Base-by-base conservation (phyloP, 1,140 invertebrate genomes). In the Arion vulgaris region DNA sequence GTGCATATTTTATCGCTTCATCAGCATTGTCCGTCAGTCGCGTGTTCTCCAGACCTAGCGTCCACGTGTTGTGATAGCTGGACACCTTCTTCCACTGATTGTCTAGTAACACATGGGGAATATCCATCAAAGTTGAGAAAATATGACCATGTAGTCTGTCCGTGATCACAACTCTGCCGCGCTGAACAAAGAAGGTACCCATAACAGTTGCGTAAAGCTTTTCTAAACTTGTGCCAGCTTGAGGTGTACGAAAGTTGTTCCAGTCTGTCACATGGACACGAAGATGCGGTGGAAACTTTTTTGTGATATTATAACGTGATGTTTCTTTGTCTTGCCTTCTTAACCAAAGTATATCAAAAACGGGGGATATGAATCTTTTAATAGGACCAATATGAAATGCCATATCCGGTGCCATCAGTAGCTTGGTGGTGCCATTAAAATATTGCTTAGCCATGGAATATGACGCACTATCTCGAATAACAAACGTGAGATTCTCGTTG, bases 61-160 rank as follows among this genome's bases (percentile, higher is more conserved):
- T 81, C 86, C 86, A 87, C 13, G 82, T 82, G 28, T 68, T 62
- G 23, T 76, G 41, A n/a, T 45, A 45, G 15, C 41, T 45, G 41
- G 41, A 45, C 41, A 45, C 5, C 15, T 45, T 45, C 15, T 45
- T 45, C 23, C 53, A 32, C 9, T 38, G n/a, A 66, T 84, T 86
- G 81, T 87, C 84, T 19, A 86, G 80, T 34, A 86, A 66, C 19
- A 88, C 87, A 73, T 88, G 84, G 0, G 85, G 87, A 51, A 86
- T 86, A 62, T 81, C 78, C 69, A 86, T 36, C 62, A 88, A 71
- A 19, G 78, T 81, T 80, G 81, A 57, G 19, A 88, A 69, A 78
- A 87, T 85, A 75, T 88, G 87, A 23, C 84, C 87, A 53, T 88
- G 87, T 0, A 88, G 82, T 19, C 87, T 72, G 57, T 88, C 87